Conservation (phyloP, 2,888 invertebrate species). For the Phyllotreta cruciferae region DNA sequence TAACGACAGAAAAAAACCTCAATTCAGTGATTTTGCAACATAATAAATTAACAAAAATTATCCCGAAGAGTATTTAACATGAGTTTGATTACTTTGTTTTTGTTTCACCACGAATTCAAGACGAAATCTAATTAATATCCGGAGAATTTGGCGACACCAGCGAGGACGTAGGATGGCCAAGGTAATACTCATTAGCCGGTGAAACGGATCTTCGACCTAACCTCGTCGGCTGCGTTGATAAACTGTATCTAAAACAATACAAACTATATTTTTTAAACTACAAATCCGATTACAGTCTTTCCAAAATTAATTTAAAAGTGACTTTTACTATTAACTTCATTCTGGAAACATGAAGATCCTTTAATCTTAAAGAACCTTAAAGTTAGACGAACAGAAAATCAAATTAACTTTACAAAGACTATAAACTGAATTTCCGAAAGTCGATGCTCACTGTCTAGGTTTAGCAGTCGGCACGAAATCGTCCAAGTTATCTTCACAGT, state of each 20-base stretch:
- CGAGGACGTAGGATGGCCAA: conserved; percentile 47
- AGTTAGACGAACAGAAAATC: neutral
- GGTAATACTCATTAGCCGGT: conserved; percentile 48
- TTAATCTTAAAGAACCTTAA: neutral
- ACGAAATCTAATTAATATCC: conserved; percentile 45
- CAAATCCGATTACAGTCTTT: neutral
- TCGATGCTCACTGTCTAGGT: conserved; percentile 55
- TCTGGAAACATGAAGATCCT: no score
- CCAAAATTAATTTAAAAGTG: no score
- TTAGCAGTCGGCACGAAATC: conserved; percentile 54
- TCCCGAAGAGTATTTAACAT: neutral
- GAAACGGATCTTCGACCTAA: conserved; percentile 51
- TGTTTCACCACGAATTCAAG: neutral
- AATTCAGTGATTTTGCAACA: conserved; percentile 45
- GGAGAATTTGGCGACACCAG: conserved; percentile 46
- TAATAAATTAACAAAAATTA: neutral
- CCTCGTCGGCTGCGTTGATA: conserved; percentile 50
- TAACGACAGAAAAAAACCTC: conserved; percentile 45
- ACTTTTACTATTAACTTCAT: no score
- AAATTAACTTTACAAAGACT: no score
- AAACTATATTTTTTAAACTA: neutral
- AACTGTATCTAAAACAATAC: conserved; percentile 51
- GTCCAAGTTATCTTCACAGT: conserved; percentile 55
- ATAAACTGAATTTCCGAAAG: no score
- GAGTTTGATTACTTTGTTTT: conserved; percentile 3